Evolutionary conservation across 1,140 invertebrate genomes (phyloP).

Genomic region (Parasteatoda tepidariorum): DNA sequence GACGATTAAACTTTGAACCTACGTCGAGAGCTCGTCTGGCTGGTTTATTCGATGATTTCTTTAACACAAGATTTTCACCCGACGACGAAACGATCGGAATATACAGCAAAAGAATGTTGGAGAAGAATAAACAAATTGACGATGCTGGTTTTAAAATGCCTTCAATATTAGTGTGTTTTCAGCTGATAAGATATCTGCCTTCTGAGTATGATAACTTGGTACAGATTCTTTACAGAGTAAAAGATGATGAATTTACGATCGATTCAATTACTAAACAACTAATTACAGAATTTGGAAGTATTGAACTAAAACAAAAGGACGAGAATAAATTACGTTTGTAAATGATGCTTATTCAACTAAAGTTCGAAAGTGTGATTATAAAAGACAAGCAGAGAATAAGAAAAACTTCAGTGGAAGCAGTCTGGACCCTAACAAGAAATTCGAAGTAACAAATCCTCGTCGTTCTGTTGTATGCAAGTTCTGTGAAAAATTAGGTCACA

Average conservation of each 20-base stretch:
- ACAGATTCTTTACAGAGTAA: too few species aligned
- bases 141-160: not conserved
- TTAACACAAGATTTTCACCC: too few species aligned
- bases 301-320: not conserved
- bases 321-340: not conserved
- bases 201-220: not conserved
- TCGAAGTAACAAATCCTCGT: too few species aligned
- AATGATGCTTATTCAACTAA: not conserved
- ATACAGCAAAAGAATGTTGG: not conserved
- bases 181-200: not conserved
- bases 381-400: too few species aligned
- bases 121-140: too few species aligned
- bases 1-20: too few species aligned
- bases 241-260: not conserved
- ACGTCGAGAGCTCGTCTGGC: not conserved
- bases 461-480: too few species aligned
- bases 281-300: slow-evolving; percentile 2
- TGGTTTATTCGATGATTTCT: not conserved
- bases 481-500: too few species aligned
- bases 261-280: not conserved
- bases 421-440: too few species aligned
- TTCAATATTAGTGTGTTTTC: not conserved
- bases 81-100: too few species aligned
- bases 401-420: too few species aligned
- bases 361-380: too few species aligned